Evolutionary conservation across 1,140 invertebrate genomes (phyloP), one percentile per base, ranked within the genome.

Genomic region (Branchinecta lynchi): DNA sequence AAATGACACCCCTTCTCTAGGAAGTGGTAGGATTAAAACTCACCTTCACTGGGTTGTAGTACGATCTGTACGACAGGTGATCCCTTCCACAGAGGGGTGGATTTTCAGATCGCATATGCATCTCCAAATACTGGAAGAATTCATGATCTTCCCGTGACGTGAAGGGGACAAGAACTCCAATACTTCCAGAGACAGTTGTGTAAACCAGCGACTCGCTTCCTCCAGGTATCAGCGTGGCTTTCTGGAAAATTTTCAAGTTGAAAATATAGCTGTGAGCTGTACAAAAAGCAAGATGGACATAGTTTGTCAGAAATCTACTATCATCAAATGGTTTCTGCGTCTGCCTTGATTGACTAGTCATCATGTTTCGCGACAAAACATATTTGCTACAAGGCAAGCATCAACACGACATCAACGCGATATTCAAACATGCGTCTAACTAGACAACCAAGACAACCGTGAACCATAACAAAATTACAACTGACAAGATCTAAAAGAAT

Each of bases 81-180:
- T 99, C 96, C 21, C 96, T 81, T 3, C 97, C 97, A 81, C 94
- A 98, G 0, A 99, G 78, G 0, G 96, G 95, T 0, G 93, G 85
- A 79, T 98, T 91, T 79, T 99, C 96, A 67, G 91, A 92, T 65
- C 97, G 82, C 93, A 99, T 96, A 78, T 99, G 95, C 96, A 99
- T 99, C 79, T 99, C 97, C 68, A 99, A 80, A 82, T 98, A 93
- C 79, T 98, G 96, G 81, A 99, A 99, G 76, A 99, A 98, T 77
- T 99, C 96, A 74, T 96, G 93, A 78, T 99, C 96, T 82, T 99
- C 96, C 76, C 96, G 88, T 44, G 94, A 96, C 0, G 94, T 96
- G 75, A 99, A 99, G 0, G 97, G 95, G 10, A 99, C 90, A 7
- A 99, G 81, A 46, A 97, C 94, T 3, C 96, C 97, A 1, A 99